Percentiles rank a stretch among this genome's conserved stretches.
Conservation (phyloP, 2,113 vertebrate genomes). For the Ardeotis arabs region DNA sequence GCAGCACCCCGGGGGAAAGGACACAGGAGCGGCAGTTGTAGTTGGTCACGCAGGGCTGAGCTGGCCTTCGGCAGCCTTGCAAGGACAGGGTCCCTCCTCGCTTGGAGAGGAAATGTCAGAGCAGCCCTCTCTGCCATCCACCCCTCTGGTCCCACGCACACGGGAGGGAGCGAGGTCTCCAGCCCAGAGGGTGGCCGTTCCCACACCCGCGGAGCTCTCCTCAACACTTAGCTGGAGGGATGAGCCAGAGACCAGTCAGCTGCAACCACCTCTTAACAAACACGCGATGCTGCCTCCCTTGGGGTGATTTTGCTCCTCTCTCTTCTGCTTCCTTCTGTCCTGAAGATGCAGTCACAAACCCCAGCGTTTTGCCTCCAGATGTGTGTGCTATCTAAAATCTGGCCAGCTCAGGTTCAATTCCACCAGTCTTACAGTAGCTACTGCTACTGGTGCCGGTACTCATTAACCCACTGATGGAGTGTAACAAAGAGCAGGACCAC, state of each 20-base stretch:
- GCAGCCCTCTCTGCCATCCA: not conserved
- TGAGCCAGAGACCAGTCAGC: not conserved
- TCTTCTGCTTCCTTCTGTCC: not conserved
- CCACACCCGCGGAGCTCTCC: not conserved
- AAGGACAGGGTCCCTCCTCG: constrained; percentile 30
- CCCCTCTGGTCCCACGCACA: not conserved
- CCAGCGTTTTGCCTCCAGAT: not conserved
- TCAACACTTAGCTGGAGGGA: not conserved
- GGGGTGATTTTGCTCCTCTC: not conserved
- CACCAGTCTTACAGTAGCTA: not conserved
- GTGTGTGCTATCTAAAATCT: not conserved
- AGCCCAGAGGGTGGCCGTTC: not conserved
- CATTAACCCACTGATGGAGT: fast-evolving
- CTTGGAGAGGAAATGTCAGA: not conserved
- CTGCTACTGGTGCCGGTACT: not conserved
- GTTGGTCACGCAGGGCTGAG: constrained; percentile 47
- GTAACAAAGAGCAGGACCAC: not conserved
- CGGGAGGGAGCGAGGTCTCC: not conserved
- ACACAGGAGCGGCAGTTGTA: not conserved
- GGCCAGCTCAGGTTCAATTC: not conserved
- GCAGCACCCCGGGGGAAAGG: constrained; percentile 16
- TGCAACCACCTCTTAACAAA: not conserved
- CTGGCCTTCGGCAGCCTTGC: not conserved
- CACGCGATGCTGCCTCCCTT: not conserved
- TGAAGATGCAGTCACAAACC: not conserved